These are phyloP conservation scores for Volucella bombylans DNA, from an alignment of 2,888 invertebrate genomes.

Conservation along the genomic window DNA sequence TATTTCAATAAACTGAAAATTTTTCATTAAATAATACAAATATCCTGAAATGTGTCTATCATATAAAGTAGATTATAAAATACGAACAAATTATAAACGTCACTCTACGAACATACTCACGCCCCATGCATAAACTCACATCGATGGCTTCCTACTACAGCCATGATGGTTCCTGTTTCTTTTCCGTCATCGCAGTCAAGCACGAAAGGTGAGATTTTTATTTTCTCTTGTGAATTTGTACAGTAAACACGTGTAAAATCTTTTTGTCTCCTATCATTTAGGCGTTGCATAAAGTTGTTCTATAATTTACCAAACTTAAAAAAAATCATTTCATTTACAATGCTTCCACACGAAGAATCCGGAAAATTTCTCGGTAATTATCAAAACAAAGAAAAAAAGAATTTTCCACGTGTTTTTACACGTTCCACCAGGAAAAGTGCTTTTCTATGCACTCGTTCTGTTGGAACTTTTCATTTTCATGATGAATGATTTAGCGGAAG, in stretches of 20 bases:
- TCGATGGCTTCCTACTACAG: constrained; percentile 62
- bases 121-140: constrained; percentile 18
- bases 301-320: constrained; percentile 30
- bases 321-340: constrained; percentile 29
- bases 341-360: constrained; percentile 61
- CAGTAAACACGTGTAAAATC: constrained; percentile 77
- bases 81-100: background rate
- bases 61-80: background rate
- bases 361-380: constrained; percentile 71
- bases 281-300: constrained; percentile 40
- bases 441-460: constrained; percentile 20
- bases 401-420: constrained; percentile 76
- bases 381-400: constrained; percentile 38
- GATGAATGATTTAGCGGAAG: constrained; percentile 81
- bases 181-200: constrained; percentile 80
- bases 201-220: constrained; percentile 81
- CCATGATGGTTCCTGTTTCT: constrained; percentile 82
- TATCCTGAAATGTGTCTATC: no score
- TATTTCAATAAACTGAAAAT: no score
- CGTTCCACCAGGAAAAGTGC: constrained; percentile 3
- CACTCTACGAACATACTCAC: constrained; percentile 37
- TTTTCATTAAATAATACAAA: no score
- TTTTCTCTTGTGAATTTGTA: constrained; percentile 77
- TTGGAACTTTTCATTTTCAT: constrained; percentile 70
- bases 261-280: constrained; percentile 42